Evolutionary conservation across 2,888 invertebrate species (phyloP).

Genomic region (Steinernema hermaphroditum): DNA sequence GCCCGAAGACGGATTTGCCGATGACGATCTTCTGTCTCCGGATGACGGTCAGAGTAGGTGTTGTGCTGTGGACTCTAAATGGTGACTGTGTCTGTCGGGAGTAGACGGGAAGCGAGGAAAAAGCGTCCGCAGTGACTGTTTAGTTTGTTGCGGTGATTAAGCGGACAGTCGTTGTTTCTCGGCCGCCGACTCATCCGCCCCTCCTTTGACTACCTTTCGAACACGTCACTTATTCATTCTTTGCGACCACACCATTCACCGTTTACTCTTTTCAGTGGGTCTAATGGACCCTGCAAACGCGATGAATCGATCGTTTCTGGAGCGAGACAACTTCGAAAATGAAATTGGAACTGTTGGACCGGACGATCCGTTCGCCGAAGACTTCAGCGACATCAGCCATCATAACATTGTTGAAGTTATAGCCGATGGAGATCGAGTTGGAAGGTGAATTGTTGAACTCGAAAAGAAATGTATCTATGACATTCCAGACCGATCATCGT

Average conservation of each 20-base stretch:
- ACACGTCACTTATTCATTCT: no score
- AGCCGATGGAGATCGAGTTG: constrained; percentile 68
- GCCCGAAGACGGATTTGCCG: constrained; percentile 62
- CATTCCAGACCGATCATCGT: constrained; percentile 85
- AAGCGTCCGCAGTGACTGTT: constrained; percentile 34
- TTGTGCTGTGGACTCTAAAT: background rate
- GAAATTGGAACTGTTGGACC: constrained; percentile 48
- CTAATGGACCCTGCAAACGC: background rate
- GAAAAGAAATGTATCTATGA: background rate
- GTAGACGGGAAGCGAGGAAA: background rate
- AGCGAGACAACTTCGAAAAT: constrained; percentile 50
- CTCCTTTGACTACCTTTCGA: no score
- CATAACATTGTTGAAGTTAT: constrained; percentile 82
- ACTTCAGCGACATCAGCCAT: constrained; percentile 74
- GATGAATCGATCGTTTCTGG: constrained; percentile 34
- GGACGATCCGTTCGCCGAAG: constrained; percentile 53
- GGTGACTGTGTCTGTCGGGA: no score
- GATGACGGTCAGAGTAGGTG: constrained; percentile 47
- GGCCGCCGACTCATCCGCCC: no score
- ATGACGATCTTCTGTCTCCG: constrained; percentile 62
- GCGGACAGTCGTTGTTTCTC: background rate
- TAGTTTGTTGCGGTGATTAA: background rate
- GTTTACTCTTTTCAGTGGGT: background rate
- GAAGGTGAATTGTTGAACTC: constrained; percentile 47
- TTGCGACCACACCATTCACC: background rate